These are phyloP conservation scores for Hypanus sabinus DNA, from an alignment of 2,113 vertebrate species.

Conservation along the genomic window DNA sequence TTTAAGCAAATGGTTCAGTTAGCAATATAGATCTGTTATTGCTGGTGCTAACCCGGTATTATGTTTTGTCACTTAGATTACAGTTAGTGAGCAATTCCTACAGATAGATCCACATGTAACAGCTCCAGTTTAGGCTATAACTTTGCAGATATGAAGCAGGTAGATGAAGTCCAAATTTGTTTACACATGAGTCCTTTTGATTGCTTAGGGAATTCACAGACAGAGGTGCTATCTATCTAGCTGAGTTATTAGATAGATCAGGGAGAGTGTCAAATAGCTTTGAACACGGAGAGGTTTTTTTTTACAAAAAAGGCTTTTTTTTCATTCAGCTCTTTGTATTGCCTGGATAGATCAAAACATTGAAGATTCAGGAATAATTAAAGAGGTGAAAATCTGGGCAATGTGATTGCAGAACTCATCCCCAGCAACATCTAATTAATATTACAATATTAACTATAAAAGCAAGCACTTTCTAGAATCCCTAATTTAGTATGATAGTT, in stretches of 20 bases:
- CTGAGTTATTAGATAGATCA: background rate
- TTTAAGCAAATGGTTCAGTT: background rate
- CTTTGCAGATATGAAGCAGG: background rate
- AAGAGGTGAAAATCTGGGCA: conserved; percentile 18
- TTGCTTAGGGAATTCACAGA: background rate
- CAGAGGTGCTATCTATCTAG: background rate
- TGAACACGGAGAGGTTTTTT: background rate
- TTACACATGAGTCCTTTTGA: background rate
- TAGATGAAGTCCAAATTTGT: background rate
- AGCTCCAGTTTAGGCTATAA: background rate
- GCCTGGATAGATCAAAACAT: conserved; percentile 22
- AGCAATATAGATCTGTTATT: background rate
- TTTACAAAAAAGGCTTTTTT: background rate
- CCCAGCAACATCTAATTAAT: conserved; percentile 26
- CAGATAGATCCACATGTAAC: background rate
- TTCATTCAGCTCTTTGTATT: background rate
- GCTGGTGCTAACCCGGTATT: background rate
- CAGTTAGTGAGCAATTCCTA: background rate
- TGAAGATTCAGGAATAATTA: conserved; percentile 21
- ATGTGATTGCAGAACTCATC: conserved; percentile 24
- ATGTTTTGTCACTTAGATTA: background rate
- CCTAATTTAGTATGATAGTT: conserved; percentile 26
- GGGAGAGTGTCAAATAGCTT: background rate
- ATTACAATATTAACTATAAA: conserved; percentile 30
- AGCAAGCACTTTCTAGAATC: conserved; percentile 17